A percentile compares a stretch with the other conserved stretches of the same genome.
Evolutionary conservation across 2,113 vertebrate species (phyloP).

Genomic region (Oryzias melastigma): DNA sequence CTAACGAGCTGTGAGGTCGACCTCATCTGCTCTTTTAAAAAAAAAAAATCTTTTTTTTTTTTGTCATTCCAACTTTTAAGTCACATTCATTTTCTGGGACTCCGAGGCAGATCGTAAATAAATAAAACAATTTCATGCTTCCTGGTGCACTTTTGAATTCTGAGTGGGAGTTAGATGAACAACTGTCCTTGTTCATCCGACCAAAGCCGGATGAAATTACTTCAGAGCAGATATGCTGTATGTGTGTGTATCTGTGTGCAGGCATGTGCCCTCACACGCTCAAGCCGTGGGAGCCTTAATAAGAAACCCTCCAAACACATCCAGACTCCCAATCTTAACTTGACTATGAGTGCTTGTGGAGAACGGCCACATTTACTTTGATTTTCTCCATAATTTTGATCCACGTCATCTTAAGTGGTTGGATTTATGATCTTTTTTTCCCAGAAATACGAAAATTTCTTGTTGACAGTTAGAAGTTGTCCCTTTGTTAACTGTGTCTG

Average conservation of each 20-base stretch:
- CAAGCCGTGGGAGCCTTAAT: conserved; percentile 31
- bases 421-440: too few relatives aligned
- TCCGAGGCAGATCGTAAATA: conserved; percentile 66
- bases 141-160: conserved; percentile 58
- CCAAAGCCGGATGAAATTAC: conserved; percentile 55
- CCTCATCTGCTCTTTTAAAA: conserved; percentile 14
- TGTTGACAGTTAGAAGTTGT: too few relatives aligned
- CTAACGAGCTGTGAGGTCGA: conserved; percentile 8
- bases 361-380: too few relatives aligned
- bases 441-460: too few relatives aligned
- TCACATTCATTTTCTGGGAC: conserved; percentile 63
- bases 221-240: conserved; percentile 39
- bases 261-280: conserved; percentile 24
- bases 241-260: conserved; percentile 15
- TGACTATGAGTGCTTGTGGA: too few relatives aligned
- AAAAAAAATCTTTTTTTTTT: conserved; percentile 2
- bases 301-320: conserved; percentile 14
- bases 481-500: too few relatives aligned
- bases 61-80: conserved; percentile 45
- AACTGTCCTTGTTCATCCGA: conserved; percentile 62
- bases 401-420: too few relatives aligned
- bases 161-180: conserved; percentile 56
- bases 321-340: too few relatives aligned
- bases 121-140: conserved; percentile 75
- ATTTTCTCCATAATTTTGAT: too few relatives aligned